Evolutionary conservation across 2,797 vertebrate genomes (phyloP), one percentile per base, ranked within the genome.

Genomic region (Scyliorhinus canicula): DNA sequence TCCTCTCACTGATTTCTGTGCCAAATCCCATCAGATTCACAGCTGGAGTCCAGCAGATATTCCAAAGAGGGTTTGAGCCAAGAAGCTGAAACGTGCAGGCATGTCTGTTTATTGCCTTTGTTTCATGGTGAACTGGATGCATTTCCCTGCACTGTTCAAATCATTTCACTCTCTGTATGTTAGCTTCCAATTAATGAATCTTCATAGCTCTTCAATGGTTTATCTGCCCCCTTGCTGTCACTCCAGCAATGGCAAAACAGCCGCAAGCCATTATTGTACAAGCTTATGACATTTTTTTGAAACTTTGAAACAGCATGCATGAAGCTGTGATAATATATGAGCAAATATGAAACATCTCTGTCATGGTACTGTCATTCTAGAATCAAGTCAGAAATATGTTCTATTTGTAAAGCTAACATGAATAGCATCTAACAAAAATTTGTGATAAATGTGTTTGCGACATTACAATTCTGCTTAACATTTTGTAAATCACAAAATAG

Each of bases 201-300:
- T 88, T 12, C 31, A 31, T 12, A 55, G 52, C 50, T 88, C 28
- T 28, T 9, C 82, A 55, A 35, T 55, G 52, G 85, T 35, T 88
- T 35, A 88, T 55, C 85, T 88, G 85, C 85, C 85, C 85, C 85
- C 85, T 88, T 88, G 85, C 85, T 88, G 85, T 14, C 35, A 16
- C 35, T 88, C 52, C 35, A 88, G 50, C 50, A 55, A 88, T 57
- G n/a, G 28, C 85, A 88, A 85, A 26, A 35, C 52, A 88, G 85
- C 52, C 57, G 52, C 3, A 84, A 84, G 1, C 77, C 16, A 82
- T 85, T 50, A 2, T 44, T 24, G 7, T 52, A 52, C 69, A 71
- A 71, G 69, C 31, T 31, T 82, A 40, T 19, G 77, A 82, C 57
- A 9, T 82, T 40, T 40, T 79, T 47, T 24, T 26, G 8, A 84